A percentile compares a stretch with the other conserved stretches of the same genome.
phyloP scores from a whole-genome alignment of 2,113 vertebrate genomes.

The Xiphophorus hellerii region DNA sequence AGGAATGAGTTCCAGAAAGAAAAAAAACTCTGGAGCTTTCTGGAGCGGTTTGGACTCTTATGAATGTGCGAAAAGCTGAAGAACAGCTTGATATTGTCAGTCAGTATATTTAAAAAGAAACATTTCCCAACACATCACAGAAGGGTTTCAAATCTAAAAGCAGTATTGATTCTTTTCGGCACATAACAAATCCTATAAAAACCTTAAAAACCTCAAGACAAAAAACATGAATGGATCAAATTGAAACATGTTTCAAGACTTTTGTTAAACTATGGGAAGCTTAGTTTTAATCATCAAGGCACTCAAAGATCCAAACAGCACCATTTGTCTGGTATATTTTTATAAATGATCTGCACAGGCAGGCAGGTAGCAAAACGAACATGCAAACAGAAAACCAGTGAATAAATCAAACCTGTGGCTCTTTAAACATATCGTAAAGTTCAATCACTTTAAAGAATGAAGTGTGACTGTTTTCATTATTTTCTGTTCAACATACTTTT shows the following conservation, averaged over 20 bases:
- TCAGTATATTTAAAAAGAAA: constrained; percentile 33
- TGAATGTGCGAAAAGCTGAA: constrained; percentile 55
- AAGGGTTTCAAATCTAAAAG: constrained; percentile 2
- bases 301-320: too few relatives aligned
- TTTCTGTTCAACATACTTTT: too few relatives aligned
- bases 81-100: constrained; percentile 50
- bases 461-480: not conserved
- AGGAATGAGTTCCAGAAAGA: constrained; percentile 20
- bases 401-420: too few relatives aligned
- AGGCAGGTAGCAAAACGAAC: too few relatives aligned
- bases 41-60: constrained; percentile 41
- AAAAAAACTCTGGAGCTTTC: constrained; percentile 8
- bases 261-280: too few relatives aligned
- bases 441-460: too few relatives aligned
- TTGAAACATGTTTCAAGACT: too few relatives aligned
- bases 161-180: not conserved
- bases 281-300: too few relatives aligned
- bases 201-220: not conserved
- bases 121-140: constrained; percentile 27
- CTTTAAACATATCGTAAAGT: too few relatives aligned
- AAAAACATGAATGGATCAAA: not conserved
- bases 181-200: not conserved
- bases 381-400: too few relatives aligned
- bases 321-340: too few relatives aligned
- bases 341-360: too few relatives aligned